Evolutionary conservation across 2,113 vertebrate species (phyloP), one percentile per base, ranked within the genome.

Genomic region (Oxyruncus cristatus): DNA sequence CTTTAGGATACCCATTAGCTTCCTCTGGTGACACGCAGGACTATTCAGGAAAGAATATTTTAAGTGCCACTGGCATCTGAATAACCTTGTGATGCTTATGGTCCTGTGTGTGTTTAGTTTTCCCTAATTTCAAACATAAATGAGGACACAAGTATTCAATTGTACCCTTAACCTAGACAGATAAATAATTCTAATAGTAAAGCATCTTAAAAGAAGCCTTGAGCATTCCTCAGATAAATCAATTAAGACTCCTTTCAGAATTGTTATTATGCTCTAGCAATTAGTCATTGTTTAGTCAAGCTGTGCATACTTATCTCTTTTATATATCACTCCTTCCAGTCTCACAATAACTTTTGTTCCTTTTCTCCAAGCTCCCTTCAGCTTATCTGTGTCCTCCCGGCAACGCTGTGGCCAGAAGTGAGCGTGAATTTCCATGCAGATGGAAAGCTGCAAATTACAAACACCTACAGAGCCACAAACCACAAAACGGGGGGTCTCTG

Each of bases 271-370:
- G 68, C 70, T 65, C 61, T 68, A 72, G 83, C 75, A 94, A 93
- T 96, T 96, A 96, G 65, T 93, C 88, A 89, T 78, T 93, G 88
- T 93, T 96, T 91, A 90, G 79, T 90, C 88, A 94, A 91, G 73
- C 61, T 95, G 65, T 86, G 91, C 80, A 75, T 87, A 87, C 67
- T 93, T 96, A 89, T 91, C 88, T 96, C 72, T 84, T 93, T 91
- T 75, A 87, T 94, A 93, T 74, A 95, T 95, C 86, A 30, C 46
- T 94, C 44, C 47, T 88, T 77, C 44, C 70, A 94, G 56, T 18
- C 44, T 87, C 61, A 81, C 86, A 81, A 78, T 78, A 75, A 91
- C 49, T 95, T 93, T 92, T 78, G 47, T 84, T 96, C 56, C 44
- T 79, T 87, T 89, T 72, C 65, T 95, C 12, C 41, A 62, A 72